Evolutionary conservation across 2,797 vertebrate species (phyloP), one percentile per base, ranked within the genome.

Genomic region (Sebastes aleutianus): DNA sequence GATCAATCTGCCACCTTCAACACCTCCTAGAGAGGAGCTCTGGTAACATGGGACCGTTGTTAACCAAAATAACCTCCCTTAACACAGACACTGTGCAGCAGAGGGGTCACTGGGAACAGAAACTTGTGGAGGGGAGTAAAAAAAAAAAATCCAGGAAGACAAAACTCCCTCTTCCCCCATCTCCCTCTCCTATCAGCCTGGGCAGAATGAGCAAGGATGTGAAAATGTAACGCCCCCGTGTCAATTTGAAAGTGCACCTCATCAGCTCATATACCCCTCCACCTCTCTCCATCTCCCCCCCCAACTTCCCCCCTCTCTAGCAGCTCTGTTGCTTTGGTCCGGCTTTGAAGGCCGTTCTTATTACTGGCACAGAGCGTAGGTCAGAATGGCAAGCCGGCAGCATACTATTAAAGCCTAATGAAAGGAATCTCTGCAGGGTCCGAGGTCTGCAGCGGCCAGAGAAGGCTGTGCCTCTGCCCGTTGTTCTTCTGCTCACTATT

Each of bases 351-450:
- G 92, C 93, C 87, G 88, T 92, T 93, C 95, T 95, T 95, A 95
- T 95, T 95, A 96, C 94, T 93, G 91, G 94, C 93, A 93, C 90
- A 92, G 90, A 95, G 94, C 89, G 79, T 87, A 84, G 94, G 95
- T 95, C 95, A 95, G 94, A 90, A 94, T 89, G 90, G 93, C 92
- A 91, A 94, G 92, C 93, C 92, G 85, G 93, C 94, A 94, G 93
- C 94, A 95, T 93, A 93, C 89, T 94, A 94, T 94, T 95, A 95
- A 95, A 95, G 88, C 89, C 91, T 95, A 95, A 95, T 95, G 94
- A 95, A 95, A 95, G 92, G 91, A 94, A 92, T 94, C 94, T 95
- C 93, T 88, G 94, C 92, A 94, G 93, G 92, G 91, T 90, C 91
- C 90, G 92, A 76, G 90, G 89, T 90, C 91, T 91, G 88, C 91